phyloP scores from a whole-genome alignment of 2,888 invertebrate species.

The Ferdinandea cuprea region DNA sequence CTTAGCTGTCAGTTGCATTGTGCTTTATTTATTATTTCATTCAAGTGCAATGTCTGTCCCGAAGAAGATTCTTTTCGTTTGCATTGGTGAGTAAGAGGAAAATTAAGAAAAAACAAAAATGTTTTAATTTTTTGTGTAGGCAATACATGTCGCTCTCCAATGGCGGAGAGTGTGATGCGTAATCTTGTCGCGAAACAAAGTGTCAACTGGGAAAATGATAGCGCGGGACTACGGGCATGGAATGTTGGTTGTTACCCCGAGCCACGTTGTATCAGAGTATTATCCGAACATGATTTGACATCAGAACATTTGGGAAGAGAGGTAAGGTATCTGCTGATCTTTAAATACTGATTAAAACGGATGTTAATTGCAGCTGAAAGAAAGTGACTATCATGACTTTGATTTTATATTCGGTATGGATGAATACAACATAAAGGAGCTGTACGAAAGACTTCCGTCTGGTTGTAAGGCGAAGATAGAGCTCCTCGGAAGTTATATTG shows the following conservation, averaged over 20 bases:
- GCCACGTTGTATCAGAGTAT: conserved; percentile 84
- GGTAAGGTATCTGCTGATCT: conserved; percentile 73
- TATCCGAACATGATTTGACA: conserved; percentile 85
- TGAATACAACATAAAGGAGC: conserved; percentile 89
- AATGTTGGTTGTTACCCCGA: conserved; percentile 93
- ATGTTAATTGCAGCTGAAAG: conserved; percentile 85
- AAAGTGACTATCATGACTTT: conserved; percentile 89
- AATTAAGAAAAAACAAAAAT: background rate
- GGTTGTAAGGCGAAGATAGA: conserved; percentile 88
- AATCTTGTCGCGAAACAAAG: conserved; percentile 79
- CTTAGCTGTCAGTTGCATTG: background rate
- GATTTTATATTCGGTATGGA: conserved; percentile 98
- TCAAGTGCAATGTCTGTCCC: conserved; percentile 6
- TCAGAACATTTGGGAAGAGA: conserved; percentile 87
- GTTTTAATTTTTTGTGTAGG: conserved; percentile 84
- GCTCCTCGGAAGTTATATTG: conserved; percentile 92
- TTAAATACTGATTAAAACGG: background rate
- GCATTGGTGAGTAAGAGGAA: conserved; percentile 78
- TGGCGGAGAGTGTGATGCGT: conserved; percentile 94
- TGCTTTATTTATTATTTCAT: too few relatives aligned
- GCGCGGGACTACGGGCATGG: conserved; percentile 93
- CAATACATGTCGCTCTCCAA: conserved; percentile 97
- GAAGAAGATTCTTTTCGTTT: conserved; percentile 79
- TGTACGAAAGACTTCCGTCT: conserved; percentile 85
- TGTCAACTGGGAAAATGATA: conserved; percentile 91